phyloP scores from a whole-genome alignment of 1,140 invertebrate species.

The Drosophila malerkotliana region DNA sequence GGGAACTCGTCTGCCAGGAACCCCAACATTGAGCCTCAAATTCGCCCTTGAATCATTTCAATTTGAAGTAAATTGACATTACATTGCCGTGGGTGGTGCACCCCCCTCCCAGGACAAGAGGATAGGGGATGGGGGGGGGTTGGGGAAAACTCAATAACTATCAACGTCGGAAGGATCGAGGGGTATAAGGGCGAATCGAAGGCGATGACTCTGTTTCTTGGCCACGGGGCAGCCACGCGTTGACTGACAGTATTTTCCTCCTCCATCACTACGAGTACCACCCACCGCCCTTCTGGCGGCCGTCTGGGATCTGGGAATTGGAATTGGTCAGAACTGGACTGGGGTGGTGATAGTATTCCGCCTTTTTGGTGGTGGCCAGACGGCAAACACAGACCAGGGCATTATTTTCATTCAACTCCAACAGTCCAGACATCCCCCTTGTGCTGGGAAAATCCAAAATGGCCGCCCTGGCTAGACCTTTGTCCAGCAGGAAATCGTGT shows the following conservation, averaged over 20 bases:
- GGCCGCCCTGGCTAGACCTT: conserved; percentile 56
- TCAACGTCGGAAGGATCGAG: conserved; percentile 48
- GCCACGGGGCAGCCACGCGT: conserved; percentile 59
- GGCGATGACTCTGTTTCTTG: conserved; percentile 40
- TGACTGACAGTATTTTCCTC: conserved; percentile 55
- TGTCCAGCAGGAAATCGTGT: conserved; percentile 38
- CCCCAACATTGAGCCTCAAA: conserved; percentile 30
- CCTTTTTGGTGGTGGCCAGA: conserved; percentile 13
- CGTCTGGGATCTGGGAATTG: conserved; percentile 12
- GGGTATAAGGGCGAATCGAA: conserved; percentile 51
- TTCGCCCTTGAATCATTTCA: conserved; percentile 76
- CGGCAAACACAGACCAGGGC: conserved; percentile 13
- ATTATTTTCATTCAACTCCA: conserved; percentile 6
- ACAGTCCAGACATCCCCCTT: conserved; percentile 11
- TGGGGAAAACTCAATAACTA: conserved; percentile 70
- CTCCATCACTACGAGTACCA: neutral
- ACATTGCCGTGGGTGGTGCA: conserved; percentile 61
- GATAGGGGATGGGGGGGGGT: neutral
- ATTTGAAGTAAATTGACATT: conserved; percentile 77
- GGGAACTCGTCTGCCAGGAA: conserved; percentile 7
- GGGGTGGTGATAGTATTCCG: neutral
- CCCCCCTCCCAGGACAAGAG: neutral
- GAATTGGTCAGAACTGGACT: conserved; percentile 29
- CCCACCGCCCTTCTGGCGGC: conserved; percentile 15
- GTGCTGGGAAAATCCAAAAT: conserved; percentile 51